A percentile compares a stretch with the other conserved stretches of the same genome.
Evolutionary conservation across 1,140 invertebrate species (phyloP).

Genomic region (Drosophila nannoptera): DNA sequence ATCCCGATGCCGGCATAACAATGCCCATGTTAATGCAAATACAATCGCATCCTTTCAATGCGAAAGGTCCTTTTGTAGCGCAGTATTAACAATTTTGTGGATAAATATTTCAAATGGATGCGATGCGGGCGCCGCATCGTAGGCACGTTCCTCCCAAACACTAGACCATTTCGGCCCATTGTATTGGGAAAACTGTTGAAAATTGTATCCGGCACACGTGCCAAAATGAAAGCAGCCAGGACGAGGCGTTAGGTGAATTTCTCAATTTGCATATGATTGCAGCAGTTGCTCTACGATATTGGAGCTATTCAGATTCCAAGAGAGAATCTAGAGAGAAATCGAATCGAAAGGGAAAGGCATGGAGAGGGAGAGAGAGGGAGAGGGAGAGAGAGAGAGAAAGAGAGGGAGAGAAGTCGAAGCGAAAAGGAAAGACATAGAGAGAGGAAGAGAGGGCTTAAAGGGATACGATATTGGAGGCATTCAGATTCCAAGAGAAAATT

Average conservation of each 20-base stretch:
- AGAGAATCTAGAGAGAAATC: not conserved
- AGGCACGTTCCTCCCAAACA: conserved; percentile 35
- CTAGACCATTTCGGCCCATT: conserved; percentile 14
- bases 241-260: conserved; percentile 51
- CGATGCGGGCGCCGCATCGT: conserved; percentile 50
- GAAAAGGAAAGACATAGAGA: too few relatives aligned
- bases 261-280: conserved; percentile 30
- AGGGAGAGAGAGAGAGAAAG: too few relatives aligned
- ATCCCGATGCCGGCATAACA: conserved; percentile 70
- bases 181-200: conserved; percentile 43
- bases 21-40: conserved; percentile 74
- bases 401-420: too few relatives aligned
- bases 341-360: too few relatives aligned
- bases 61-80: conserved; percentile 58
- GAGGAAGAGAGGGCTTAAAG: too few relatives aligned
- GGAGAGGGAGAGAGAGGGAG: too few relatives aligned
- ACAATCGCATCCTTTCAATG: conserved; percentile 70
- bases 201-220: conserved; percentile 75
- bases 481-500: not conserved
- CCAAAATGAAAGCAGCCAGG: conserved; percentile 57
- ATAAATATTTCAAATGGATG: conserved; percentile 60
- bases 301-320: not conserved
- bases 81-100: conserved; percentile 66
- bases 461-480: not conserved
- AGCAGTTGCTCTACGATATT: not conserved